These are phyloP conservation scores for Acestrorhynchus altus DNA, from an alignment of 2,797 vertebrate genomes.

Conservation along the genomic window DNA sequence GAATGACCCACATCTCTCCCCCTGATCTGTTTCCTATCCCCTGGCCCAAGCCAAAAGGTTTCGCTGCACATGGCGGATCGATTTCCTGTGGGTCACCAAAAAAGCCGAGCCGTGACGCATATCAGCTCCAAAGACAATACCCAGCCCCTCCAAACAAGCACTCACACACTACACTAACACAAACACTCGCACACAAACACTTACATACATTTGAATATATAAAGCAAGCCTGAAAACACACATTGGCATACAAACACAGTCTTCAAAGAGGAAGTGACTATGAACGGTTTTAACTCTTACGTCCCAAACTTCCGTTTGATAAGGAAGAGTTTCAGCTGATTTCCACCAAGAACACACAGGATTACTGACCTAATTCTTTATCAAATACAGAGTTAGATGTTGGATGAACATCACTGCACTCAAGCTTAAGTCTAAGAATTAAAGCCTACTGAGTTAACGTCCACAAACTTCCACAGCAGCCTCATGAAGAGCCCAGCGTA, in stretches of 20 bases:
- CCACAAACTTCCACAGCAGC: too few relatives aligned
- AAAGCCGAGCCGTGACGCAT: slow-evolving; percentile 79
- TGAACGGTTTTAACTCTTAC: slow-evolving; percentile 11
- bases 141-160: slow-evolving; percentile 77
- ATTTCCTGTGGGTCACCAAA: slow-evolving; percentile 81
- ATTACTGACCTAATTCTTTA: background rate
- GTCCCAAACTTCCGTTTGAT: slow-evolving; percentile 22
- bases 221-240: slow-evolving; percentile 18
- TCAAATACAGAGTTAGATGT: background rate
- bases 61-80: slow-evolving; percentile 80
- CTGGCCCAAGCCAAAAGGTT: slow-evolving; percentile 83
- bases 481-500: too few relatives aligned
- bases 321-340: background rate
- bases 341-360: background rate
- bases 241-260: slow-evolving; percentile 3
- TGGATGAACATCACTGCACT: background rate
- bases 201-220: slow-evolving; percentile 56
- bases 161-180: slow-evolving; percentile 62
- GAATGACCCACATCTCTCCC: slow-evolving; percentile 77
- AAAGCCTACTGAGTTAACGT: too few relatives aligned
- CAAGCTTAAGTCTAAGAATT: background rate
- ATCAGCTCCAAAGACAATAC: slow-evolving; percentile 74
- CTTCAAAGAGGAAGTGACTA: slow-evolving; percentile 15
- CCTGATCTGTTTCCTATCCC: slow-evolving; percentile 78
- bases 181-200: slow-evolving; percentile 61